phyloP scores from a whole-genome alignment of 2,888 invertebrate species.

The Dicycla oo region DNA sequence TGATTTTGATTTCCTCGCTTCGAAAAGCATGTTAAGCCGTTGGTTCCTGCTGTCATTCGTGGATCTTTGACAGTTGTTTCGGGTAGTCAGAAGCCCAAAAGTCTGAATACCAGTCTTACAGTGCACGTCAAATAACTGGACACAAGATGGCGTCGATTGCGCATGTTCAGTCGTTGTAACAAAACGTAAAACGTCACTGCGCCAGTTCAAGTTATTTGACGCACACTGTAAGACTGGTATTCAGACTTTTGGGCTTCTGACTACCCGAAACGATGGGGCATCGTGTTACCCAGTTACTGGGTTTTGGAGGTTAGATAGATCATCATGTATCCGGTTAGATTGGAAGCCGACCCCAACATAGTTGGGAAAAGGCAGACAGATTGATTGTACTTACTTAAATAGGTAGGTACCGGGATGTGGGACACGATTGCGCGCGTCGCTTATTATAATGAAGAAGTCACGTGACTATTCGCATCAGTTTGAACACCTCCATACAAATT shows the following conservation, averaged over 20 bases:
- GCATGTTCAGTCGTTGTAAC: too few species aligned
- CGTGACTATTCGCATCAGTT: neutral
- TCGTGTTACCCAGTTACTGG: neutral
- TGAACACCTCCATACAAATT: neutral
- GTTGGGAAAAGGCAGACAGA: neutral
- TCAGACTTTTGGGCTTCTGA: too few species aligned
- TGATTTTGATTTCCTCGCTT: too few species aligned
- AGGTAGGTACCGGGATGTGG: too few species aligned
- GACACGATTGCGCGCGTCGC: neutral
- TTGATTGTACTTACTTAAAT: neutral
- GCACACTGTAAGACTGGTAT: too few species aligned
- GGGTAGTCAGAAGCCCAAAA: neutral
- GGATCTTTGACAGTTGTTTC: neutral
- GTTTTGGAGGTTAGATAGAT: neutral
- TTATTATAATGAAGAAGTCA: neutral
- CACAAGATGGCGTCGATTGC: too few species aligned
- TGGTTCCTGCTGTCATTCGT: neutral
- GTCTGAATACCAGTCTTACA: neutral
- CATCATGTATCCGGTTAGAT: neutral
- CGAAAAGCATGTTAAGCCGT: neutral
- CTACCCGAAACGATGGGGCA: too few species aligned
- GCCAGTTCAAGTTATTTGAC: too few species aligned
- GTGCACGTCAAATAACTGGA: too few species aligned
- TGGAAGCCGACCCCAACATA: neutral
- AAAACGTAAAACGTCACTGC: too few species aligned